These are phyloP conservation scores for Drosophila sp. DNA, from an alignment of 1,140 invertebrate species.

Conservation along the genomic window DNA sequence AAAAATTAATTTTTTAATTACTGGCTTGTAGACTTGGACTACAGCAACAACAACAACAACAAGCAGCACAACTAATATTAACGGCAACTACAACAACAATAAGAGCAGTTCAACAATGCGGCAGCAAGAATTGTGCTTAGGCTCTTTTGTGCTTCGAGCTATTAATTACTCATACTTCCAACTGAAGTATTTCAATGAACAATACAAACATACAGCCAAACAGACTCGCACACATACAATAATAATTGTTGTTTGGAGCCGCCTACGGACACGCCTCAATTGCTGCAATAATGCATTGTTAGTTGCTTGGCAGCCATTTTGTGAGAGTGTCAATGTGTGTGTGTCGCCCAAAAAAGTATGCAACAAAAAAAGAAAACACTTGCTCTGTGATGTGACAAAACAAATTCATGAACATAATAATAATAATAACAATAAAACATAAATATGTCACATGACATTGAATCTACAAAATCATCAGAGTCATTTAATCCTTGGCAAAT, in stretches of 20 bases:
- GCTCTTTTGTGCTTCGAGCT: conserved; percentile 30
- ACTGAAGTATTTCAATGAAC: conserved; percentile 22
- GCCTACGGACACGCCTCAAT: conserved; percentile 21
- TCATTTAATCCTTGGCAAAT: not conserved
- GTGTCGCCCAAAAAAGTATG: conserved; percentile 32
- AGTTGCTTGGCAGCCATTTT: conserved; percentile 46
- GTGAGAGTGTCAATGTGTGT: not conserved
- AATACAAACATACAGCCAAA: not conserved
- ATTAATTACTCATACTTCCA: conserved; percentile 46
- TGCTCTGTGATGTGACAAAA: conserved; percentile 1
- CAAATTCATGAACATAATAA: not conserved
- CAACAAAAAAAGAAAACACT: conserved; percentile 20
- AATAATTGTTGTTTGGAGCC: conserved; percentile 17
- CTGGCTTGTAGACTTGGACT: conserved; percentile 36
- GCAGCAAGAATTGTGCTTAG: conserved; percentile 23
- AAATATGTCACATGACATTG: not conserved
- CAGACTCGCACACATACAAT: conserved; percentile 8
- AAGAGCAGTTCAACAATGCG: not conserved
- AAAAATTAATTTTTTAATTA: conserved; percentile 82
- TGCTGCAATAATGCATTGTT: conserved; percentile 27
- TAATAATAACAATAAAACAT: conserved; percentile 11
- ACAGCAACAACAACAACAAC: conserved; percentile 13
- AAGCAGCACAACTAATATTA: not conserved
- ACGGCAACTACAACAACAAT: conserved; percentile 12
- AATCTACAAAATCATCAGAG: not conserved